A percentile compares a stretch with the other conserved stretches of the same genome.
Evolutionary conservation across 1,140 invertebrate genomes (phyloP).

Genomic region (Ridgeia piscesae): DNA sequence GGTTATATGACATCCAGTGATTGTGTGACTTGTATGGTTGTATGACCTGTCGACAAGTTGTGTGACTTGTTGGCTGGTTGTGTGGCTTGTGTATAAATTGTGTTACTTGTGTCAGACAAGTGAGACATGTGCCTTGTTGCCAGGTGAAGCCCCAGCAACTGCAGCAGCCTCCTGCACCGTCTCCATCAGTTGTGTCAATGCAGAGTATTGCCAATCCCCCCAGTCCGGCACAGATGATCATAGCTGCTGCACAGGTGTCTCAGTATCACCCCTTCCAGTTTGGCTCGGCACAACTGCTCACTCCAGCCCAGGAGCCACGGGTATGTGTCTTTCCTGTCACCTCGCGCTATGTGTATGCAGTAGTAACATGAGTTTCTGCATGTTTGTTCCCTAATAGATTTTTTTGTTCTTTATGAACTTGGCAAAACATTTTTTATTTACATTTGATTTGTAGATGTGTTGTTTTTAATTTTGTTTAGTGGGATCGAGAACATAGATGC

Average conservation of each 20-base stretch:
- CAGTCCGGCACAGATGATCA: conserved; percentile 45
- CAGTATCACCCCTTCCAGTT: conserved; percentile 38
- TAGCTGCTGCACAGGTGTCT: conserved; percentile 47
- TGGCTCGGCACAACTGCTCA: conserved; percentile 37
- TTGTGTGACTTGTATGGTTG: no score
- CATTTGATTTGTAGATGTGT: no score
- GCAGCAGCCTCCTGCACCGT: conserved; percentile 35
- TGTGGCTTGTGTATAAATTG: not conserved
- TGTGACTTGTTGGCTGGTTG: not conserved
- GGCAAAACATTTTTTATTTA: no score
- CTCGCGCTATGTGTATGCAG: not conserved
- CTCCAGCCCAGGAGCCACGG: conserved; percentile 40
- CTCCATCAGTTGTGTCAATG: conserved; percentile 65
- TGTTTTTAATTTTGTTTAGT: no score
- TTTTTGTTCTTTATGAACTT: no score
- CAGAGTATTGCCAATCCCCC: conserved; percentile 42
- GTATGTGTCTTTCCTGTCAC: conserved; percentile 9
- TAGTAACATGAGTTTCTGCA: not conserved
- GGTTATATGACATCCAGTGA: not conserved
- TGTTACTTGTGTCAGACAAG: conserved; percentile 21
- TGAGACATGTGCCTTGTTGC: conserved; percentile 33
- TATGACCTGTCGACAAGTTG: not conserved
- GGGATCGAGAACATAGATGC: no score
- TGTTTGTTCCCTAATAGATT: no score
- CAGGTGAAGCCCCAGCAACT: conserved; percentile 73